Evolutionary conservation across 2,113 vertebrate genomes (phyloP), one percentile per base, ranked within the genome.

Genomic region (Echinops telfairi): DNA sequence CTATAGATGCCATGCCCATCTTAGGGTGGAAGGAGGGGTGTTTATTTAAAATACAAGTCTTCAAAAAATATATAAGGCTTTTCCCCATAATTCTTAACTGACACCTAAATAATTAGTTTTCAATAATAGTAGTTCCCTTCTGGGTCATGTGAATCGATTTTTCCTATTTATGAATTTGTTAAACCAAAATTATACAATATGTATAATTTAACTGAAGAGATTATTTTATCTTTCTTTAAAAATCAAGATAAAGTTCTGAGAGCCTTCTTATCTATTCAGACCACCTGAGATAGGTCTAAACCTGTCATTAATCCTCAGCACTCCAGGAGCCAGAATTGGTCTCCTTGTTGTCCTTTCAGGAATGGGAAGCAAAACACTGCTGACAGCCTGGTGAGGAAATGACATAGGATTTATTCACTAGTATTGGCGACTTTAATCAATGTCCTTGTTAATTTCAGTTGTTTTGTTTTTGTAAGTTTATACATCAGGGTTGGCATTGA

Each of bases 391-490:
- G 73, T n/a, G 53, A 29, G 36, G 77, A 62, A 29, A 22, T 23
- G 31, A 60, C 9, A 25, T 11, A 53, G 29, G 25, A 71, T 80
- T 76, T 57, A 84, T 81, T 77, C n/a, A 20, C 25, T 66, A 38
- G 25, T 12, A 62, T 62, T 36, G 43, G 19, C 29, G n/a, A 33
- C 40, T 73, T 91, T 33, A 73, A 0, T 70, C 29, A 43, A 79
- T 60, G 76, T 75, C n/a, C 8, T 80, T 33, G 5, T 83, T 19
- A 47, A 31, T 11, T 23, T 75, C 60, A 25, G 15, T 14, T 82
- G 83, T 15, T 73, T 83, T 80, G 47, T 53, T 86, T 83, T 93
- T 86, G 36, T 5, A 86, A 70, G 53, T 76, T 70, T 57, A 71
- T 79, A 0, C n/a, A 10, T 2, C 29, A 27, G 6, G 23, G 25